Evolutionary conservation across 2,113 vertebrate genomes (phyloP), one percentile per base, ranked within the genome.

Genomic region (Vulpes ferrilata): DNA sequence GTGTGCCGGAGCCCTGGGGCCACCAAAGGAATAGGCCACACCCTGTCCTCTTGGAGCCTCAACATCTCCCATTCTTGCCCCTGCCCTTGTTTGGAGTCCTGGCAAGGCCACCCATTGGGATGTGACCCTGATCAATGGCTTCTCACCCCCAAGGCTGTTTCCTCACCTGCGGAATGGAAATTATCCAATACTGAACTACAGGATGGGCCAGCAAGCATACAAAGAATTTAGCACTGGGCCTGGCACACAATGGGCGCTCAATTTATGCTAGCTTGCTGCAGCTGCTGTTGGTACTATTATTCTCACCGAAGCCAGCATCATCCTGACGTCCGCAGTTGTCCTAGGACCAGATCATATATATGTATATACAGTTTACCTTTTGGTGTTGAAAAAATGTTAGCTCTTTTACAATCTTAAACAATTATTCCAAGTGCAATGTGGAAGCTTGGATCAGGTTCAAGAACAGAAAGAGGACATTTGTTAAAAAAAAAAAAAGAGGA

Each of bases 311-410:
- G 79, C 57, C 82, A 16, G n/a, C 15, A 0, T 35, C 89, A 0
- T 53, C n/a, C 35, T 73, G 95, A 15, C 3, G 38, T 22, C 78
- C 60, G 0, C 99, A 99, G 13, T 8, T 60, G 32, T 98, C 98
- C 99, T 99, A 64, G 35, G 92, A 73, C 1, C n/a, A 93, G 30
- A 92, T 5, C 7, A 19, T 1, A 7, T 16, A 22, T 1, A 27
- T 51, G 69, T 9, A 57, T 11, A 19, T 6, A 9, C 12, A 8
- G 19, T 43, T 82, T 32, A 53, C 25, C 60, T 16, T 74, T 71
- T 23, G 60, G 4, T 55, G 57, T 20, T 32, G 48, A 59, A 79
- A n/a, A 86, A 83, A 32, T 43, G 51, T n/a, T 13, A 12, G 25
- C 48, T 59, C 13, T 55, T 48, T 35, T 55, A 38, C n/a, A 57